Conservation (phyloP, 2,888 invertebrate genomes). For the Mylabris sibirica region DNA sequence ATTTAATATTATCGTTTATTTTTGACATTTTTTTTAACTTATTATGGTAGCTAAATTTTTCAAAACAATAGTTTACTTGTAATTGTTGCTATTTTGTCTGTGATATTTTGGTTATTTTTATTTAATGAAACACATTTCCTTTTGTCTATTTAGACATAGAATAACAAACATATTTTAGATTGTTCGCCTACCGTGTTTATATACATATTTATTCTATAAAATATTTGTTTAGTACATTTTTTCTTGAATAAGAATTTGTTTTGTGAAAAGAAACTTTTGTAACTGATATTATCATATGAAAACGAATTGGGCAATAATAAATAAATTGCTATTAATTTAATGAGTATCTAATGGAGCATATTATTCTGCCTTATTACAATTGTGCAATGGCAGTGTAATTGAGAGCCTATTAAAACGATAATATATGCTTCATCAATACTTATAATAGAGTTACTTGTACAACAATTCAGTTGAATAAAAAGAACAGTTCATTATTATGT, state of each 20-base stretch:
- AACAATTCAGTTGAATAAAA: constrained; percentile 37
- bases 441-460: constrained; percentile 41
- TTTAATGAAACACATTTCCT: constrained; percentile 37
- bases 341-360: constrained; percentile 35
- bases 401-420: constrained; percentile 40
- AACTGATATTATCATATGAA: constrained; percentile 23
- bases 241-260: constrained; percentile 19
- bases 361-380: constrained; percentile 40
- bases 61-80: constrained; percentile 32
- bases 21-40: constrained; percentile 16
- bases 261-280: constrained; percentile 10
- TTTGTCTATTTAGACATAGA: constrained; percentile 29
- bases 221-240: constrained; percentile 21
- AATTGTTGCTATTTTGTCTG: constrained; percentile 43
- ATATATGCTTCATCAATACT: constrained; percentile 42
- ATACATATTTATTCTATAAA: constrained; percentile 27
- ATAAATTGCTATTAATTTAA: constrained; percentile 28
- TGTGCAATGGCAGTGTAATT: constrained; percentile 39
- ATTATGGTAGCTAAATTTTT: constrained; percentile 34
- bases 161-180: constrained; percentile 27
- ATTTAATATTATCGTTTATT: too few relatives aligned
- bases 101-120: constrained; percentile 42
- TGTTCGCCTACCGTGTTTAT: constrained; percentile 34
- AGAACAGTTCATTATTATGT: constrained; percentile 13
- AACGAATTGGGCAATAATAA: constrained; percentile 29